phyloP scores from a whole-genome alignment of 1,140 invertebrate genomes.

The Saccostrea glomerata region DNA sequence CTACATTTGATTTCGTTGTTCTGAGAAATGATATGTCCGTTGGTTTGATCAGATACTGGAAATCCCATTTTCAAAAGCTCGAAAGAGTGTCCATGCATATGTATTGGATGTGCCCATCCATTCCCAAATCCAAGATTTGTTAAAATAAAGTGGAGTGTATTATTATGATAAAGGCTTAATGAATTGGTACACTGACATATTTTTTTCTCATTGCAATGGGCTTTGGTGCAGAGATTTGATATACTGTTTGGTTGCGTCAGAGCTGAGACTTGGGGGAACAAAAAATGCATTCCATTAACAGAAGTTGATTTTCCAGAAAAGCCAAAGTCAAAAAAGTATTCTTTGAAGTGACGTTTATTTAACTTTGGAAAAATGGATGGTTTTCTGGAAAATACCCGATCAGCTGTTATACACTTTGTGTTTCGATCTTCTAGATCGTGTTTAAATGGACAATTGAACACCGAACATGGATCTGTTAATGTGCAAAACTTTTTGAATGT shows the following conservation, averaged over 20 bases:
- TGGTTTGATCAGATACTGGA: conserved; percentile 32
- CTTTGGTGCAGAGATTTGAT: conserved; percentile 46
- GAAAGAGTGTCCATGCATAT: conserved; percentile 88
- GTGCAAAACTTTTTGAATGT: conserved; percentile 49
- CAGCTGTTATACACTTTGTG: conserved; percentile 54
- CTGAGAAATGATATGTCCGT: conserved; percentile 69
- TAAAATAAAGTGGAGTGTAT: conserved; percentile 58
- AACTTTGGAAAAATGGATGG: conserved; percentile 2
- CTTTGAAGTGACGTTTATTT: conserved; percentile 47
- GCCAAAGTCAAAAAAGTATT: conserved; percentile 67
- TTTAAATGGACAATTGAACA: conserved; percentile 64
- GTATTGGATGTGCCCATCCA: conserved; percentile 84
- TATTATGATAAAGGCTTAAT: conserved; percentile 44
- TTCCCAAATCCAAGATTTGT: conserved; percentile 82
- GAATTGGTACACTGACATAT: conserved; percentile 53
- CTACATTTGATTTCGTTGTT: conserved; percentile 52
- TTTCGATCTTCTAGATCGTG: conserved; percentile 54
- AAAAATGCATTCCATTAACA: conserved; percentile 62
- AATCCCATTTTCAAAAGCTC: conserved; percentile 83
- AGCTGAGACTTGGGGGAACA: conserved; percentile 55
- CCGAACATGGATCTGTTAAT: conserved; percentile 40
- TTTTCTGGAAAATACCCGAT: conserved; percentile 40
- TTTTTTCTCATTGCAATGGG: conserved; percentile 56
- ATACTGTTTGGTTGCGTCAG: conserved; percentile 54
- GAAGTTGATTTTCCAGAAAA: conserved; percentile 61